A percentile compares a stretch with the other conserved stretches of the same genome.
Conservation (phyloP, 2,797 vertebrate genomes). For the Sandelia bainsii region DNA sequence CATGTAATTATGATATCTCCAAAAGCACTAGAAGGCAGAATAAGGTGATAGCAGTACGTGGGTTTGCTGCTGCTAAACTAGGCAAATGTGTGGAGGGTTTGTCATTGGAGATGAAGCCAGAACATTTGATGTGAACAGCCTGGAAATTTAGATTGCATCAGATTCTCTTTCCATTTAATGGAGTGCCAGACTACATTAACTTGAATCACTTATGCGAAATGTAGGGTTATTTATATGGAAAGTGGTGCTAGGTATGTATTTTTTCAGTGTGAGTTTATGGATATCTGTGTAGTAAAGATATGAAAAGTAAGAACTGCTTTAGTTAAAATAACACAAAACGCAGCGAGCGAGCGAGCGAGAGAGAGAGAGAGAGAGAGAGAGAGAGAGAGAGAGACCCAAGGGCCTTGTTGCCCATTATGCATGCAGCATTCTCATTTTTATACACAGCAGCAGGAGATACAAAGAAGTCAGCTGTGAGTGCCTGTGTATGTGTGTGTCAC, state of each 20-base stretch:
- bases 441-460: constrained; percentile 50
- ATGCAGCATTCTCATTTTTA: constrained; percentile 63
- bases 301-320: constrained; percentile 63
- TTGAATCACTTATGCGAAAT: constrained; percentile 72
- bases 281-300: constrained; percentile 69
- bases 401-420: constrained; percentile 63
- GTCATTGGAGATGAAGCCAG: constrained; percentile 54
- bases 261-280: constrained; percentile 54
- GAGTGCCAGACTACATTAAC: constrained; percentile 73
- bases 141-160: constrained; percentile 77
- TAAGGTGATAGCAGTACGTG: constrained; percentile 57
- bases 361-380: neutral
- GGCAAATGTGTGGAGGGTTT: constrained; percentile 60
- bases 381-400: constrained; percentile 33
- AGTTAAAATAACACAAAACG: constrained; percentile 41
- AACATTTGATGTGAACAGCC: constrained; percentile 60
- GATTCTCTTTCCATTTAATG: constrained; percentile 70
- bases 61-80: constrained; percentile 56
- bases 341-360: neutral
- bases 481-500: constrained; percentile 27
- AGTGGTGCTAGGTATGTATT: constrained; percentile 63
- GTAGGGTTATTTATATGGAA: constrained; percentile 72
- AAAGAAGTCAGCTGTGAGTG: constrained; percentile 46
- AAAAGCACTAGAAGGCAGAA: constrained; percentile 34
- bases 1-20: constrained; percentile 38